Evolutionary conservation across 2,113 vertebrate species (phyloP), one percentile per base, ranked within the genome.

Genomic region (Periophthalmodon schlosseri): DNA sequence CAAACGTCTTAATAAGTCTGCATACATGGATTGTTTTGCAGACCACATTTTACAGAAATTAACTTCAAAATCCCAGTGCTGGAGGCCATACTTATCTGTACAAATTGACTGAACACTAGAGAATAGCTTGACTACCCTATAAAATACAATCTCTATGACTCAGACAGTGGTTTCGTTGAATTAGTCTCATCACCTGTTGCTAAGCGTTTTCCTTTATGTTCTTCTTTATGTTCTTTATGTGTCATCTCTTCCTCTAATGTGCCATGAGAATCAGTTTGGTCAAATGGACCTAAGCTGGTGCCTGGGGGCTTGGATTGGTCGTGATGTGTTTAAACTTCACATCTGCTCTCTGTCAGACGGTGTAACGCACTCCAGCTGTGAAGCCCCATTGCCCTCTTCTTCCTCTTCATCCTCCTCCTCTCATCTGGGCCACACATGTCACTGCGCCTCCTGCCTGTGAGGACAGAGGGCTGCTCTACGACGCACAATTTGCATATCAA

Each of bases 341-440:
- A 88, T 87, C 82, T 90, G 88, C 80, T 76, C 33, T 72, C 77
- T 88, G 77, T 87, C 84, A 86, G 84, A 89, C 73, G 1, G 52
- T 9, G 77, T 87, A 84, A 90, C 58, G 4, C 54, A 50, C 44
- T 65, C 74, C 87, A 89, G 84, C 88, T 91, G 90, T 87, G 75
- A 50, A 14, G 20, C 57, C 68, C 54, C 72, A 11, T 28, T 75
- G 20, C n/a, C 44, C 8, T 24, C 57, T 73, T 2, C 58, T 15
- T 33, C 8, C 33, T 63, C 20, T 58, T 72, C 65, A 76, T 82
- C 65, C 77, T 82, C 65, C 8, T 12, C 14, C 74, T 82, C 73
- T 85, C 82, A 90, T 86, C 76, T 89, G 87, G 66, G 33, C 34
- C 69, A 58, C 90, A 92, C 49, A 80, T 85, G 81, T 78, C 77